These are phyloP conservation scores for Eidolon dupreanum DNA, from an alignment of 2,797 vertebrate genomes.

Conservation along the genomic window DNA sequence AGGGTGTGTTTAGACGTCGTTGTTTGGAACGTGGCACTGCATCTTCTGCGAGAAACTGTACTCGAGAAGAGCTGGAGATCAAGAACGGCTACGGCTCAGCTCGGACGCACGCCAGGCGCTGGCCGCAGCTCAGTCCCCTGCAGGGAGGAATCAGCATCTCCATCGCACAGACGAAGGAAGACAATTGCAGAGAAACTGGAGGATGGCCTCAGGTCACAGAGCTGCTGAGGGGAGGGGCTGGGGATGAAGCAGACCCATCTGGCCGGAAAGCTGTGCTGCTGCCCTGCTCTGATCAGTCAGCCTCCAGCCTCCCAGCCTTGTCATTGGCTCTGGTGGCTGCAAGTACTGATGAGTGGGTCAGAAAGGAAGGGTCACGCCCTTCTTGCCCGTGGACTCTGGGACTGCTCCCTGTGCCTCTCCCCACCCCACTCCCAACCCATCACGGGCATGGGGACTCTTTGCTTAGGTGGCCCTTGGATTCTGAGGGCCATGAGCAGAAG, in stretches of 20 bases:
- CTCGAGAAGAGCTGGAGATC: too few relatives aligned
- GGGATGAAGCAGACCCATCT: background rate
- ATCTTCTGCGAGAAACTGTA: background rate
- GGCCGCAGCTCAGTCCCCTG: too few relatives aligned
- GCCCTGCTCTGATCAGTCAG: background rate
- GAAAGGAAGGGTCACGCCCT: too few relatives aligned
- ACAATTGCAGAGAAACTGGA: too few relatives aligned
- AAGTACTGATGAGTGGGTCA: background rate
- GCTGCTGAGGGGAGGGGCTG: background rate
- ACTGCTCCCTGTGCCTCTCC: background rate
- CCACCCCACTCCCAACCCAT: background rate
- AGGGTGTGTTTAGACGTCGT: too few relatives aligned
- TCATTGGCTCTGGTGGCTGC: background rate
- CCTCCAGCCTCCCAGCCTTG: background rate
- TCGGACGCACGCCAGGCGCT: rapidly evolving
- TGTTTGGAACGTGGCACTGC: background rate
- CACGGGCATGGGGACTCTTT: background rate
- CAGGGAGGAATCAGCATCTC: background rate
- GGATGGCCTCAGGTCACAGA: rapidly evolving
- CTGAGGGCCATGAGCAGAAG: background rate
- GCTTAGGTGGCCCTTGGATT: background rate
- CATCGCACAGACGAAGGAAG: background rate
- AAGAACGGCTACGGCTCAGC: rapidly evolving
- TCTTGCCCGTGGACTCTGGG: too few relatives aligned
- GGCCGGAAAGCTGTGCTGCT: background rate